These are phyloP conservation scores for Galleria mellonella DNA, from an alignment of 1,140 invertebrate species.

Conservation along the genomic window DNA sequence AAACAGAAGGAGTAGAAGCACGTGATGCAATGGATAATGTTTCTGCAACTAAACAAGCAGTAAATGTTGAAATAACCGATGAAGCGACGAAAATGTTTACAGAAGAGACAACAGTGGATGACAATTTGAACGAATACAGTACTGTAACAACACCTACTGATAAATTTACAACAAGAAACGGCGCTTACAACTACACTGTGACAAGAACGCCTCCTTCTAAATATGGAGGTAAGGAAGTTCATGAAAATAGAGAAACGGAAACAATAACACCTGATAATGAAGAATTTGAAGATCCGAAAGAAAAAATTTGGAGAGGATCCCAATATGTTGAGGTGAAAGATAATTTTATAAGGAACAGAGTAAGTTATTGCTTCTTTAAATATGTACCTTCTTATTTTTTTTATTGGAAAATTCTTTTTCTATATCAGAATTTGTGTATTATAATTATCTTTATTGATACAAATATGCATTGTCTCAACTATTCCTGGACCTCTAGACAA, in stretches of 20 bases:
- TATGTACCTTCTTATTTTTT: background rate
- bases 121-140: no score
- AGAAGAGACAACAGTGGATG: no score
- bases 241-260: background rate
- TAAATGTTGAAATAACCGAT: no score
- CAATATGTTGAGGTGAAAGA: slow-evolving; percentile 7
- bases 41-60: no score
- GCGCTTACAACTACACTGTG: background rate
- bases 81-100: no score
- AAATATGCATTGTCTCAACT: no score
- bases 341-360: slow-evolving; percentile 24
- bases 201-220: background rate
- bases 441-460: no score
- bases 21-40: no score
- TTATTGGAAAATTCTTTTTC: slow-evolving; percentile 1
- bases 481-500: no score
- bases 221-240: background rate
- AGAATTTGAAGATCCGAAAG: slow-evolving; percentile 4
- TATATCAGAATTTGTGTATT: no score
- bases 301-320: background rate
- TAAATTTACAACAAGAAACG: background rate
- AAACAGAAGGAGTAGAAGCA: no score
- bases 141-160: background rate
- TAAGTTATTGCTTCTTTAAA: slow-evolving; percentile 1
- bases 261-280: background rate